These are phyloP conservation scores for Cichladusa arquata DNA, from an alignment of 2,113 vertebrate genomes.

Conservation along the genomic window DNA sequence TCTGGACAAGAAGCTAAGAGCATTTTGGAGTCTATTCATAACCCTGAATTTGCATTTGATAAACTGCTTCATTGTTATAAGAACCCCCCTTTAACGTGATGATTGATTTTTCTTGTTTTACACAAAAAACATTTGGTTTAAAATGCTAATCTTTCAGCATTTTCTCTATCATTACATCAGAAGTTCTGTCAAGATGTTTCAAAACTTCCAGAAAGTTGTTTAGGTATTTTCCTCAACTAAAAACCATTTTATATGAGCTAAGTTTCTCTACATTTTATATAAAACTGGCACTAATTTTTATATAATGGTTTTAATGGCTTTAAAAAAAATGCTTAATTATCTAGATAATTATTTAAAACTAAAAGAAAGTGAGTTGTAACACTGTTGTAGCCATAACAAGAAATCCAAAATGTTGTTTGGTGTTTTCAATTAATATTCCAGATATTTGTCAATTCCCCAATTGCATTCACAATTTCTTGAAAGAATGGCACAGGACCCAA, in stretches of 20 bases:
- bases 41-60: conserved; percentile 23
- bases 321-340: not conserved
- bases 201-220: not conserved
- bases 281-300: not conserved
- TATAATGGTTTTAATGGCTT: not conserved
- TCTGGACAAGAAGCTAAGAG: not conserved
- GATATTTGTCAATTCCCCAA: not conserved
- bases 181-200: not conserved
- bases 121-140: not conserved
- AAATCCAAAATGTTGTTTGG: not conserved
- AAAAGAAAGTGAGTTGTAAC: not conserved
- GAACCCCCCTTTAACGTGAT: not conserved
- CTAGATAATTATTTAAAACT: not conserved
- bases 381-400: not conserved
- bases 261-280: not conserved
- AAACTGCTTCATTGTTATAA: conserved; percentile 20
- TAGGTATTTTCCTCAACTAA: not conserved
- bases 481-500: not conserved
- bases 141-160: not conserved
- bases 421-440: not conserved
- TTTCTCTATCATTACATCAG: not conserved
- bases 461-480: not conserved
- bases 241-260: not conserved
- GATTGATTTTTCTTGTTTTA: conserved; percentile 3
- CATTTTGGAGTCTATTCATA: conserved; percentile 35